A percentile compares a stretch with the other conserved stretches of the same genome.
Evolutionary conservation across 2,888 invertebrate species (phyloP).

Genomic region (Tridacna crocea): DNA sequence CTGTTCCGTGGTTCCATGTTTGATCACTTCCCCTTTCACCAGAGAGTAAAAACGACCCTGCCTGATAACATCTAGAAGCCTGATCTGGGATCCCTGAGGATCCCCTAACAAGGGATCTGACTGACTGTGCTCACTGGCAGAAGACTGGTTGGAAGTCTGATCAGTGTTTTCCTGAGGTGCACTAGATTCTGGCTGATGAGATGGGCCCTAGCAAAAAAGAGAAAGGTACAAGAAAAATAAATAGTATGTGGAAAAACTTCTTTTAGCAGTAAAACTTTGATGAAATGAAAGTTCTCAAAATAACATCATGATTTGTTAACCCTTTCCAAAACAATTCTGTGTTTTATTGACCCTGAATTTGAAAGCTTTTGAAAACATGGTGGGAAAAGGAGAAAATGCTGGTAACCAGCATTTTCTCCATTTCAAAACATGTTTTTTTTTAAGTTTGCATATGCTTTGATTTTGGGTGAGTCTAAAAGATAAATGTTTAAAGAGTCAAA

Average conservation of each 20-base stretch:
- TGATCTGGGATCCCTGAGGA: slow-evolving; percentile 27
- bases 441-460: neutral
- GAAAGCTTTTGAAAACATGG: neutral
- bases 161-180: neutral
- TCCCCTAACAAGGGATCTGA: slow-evolving; percentile 39
- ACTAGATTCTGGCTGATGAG: slow-evolving; percentile 8
- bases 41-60: slow-evolving; percentile 26
- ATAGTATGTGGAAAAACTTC: no score
- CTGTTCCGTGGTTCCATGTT: slow-evolving; percentile 14
- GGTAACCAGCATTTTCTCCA: neutral
- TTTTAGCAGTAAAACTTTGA: no score
- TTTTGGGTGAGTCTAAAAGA: no score
- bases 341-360: neutral
- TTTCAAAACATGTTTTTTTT: neutral
- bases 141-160: slow-evolving; percentile 20
- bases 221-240: no score
- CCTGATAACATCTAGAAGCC: slow-evolving; percentile 25
- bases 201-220: neutral
- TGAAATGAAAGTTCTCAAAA: no score
- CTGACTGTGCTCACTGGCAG: slow-evolving; percentile 23
- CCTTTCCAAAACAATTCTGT: neutral
- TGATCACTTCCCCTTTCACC: slow-evolving; percentile 37
- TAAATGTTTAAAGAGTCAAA: no score
- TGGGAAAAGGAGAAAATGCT: neutral
- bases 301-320: neutral